Conservation (phyloP, 2,888 invertebrate genomes). For the Epinotia bilunana region DNA sequence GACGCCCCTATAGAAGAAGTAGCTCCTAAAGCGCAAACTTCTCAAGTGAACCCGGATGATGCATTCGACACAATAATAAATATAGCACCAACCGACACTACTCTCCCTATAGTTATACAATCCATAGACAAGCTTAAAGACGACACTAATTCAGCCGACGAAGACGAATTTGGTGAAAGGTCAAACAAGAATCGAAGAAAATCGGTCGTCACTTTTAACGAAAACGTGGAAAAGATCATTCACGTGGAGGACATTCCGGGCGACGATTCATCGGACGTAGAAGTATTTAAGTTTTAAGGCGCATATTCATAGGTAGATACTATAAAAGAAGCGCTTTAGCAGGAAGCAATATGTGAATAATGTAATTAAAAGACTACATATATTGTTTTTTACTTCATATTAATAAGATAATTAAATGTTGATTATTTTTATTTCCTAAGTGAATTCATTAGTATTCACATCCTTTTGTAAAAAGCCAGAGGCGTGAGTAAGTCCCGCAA, state of each 20-base stretch:
- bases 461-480: slow-evolving; percentile 46
- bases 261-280: slow-evolving; percentile 56
- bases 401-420: slow-evolving; percentile 24
- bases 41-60: slow-evolving; percentile 51
- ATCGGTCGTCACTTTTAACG: slow-evolving; percentile 83
- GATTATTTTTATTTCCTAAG: slow-evolving; percentile 34
- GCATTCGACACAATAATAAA: slow-evolving; percentile 57
- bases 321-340: neutral
- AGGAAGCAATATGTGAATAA: slow-evolving; percentile 26
- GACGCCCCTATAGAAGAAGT: slow-evolving; percentile 62
- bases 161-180: slow-evolving; percentile 76
- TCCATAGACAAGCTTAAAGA: slow-evolving; percentile 77
- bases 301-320: neutral
- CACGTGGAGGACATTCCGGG: slow-evolving; percentile 75
- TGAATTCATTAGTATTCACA: slow-evolving; percentile 36
- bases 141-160: slow-evolving; percentile 66
- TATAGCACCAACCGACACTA: slow-evolving; percentile 56
- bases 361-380: slow-evolving; percentile 8
- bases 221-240: slow-evolving; percentile 81
- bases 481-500: slow-evolving; percentile 43
- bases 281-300: slow-evolving; percentile 66
- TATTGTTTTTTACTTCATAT: slow-evolving; percentile 7
- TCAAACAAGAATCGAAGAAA: slow-evolving; percentile 66
- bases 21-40: slow-evolving; percentile 51
- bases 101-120: slow-evolving; percentile 71